Evolutionary conservation across 2,888 invertebrate genomes (phyloP), one percentile per base, ranked within the genome.

Genomic region (Therioaphis trifolii): DNA sequence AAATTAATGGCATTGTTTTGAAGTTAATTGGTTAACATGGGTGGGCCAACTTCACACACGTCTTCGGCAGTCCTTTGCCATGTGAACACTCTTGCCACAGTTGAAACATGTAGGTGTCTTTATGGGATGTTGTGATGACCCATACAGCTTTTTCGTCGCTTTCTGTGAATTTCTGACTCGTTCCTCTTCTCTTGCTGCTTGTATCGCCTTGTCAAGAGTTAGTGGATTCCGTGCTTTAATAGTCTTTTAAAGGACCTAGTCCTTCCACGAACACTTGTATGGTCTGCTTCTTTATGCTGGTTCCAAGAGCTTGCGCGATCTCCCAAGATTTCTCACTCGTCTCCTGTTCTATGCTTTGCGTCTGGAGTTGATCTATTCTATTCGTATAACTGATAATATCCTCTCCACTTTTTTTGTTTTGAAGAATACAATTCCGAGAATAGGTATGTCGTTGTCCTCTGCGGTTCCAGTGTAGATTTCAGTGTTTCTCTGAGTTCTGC

Each of bases 201-300:
- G 40, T 21, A 75, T 58, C 7, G 58, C 75, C 15, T 58, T 75
- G 2, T 40, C 66, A 15, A 77, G 4, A 1, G 66, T 66, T 1
- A 21, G 1, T 4, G 49, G 77, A 11, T 77, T 52, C 35, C 27
- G 2, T 35, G 52, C 55, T 74, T 74, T 74, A 2, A 74, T 52
- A 74, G 27, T 74, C 55, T 29, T 58, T 77, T 14, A 35, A 35
- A 4, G 27, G n/a, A 0, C 35, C 55, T 5, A 76, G 24, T 9
- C 77, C 77, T 63, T 68, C 49, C 4, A 29, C 35, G 27, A 75
- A 75, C 11, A 75, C 55, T 27, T 75, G 75, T 61, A 55, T n/a
- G 18, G 35, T 29, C 21, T 61, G 58, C 21, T n/a, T 3, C 9
- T 75, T 55, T 15, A 75, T 9, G 43, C 46, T 71, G 11, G n/a